These are phyloP conservation scores for Decapterus maruadsi DNA, from an alignment of 2,797 vertebrate genomes.

Conservation along the genomic window DNA sequence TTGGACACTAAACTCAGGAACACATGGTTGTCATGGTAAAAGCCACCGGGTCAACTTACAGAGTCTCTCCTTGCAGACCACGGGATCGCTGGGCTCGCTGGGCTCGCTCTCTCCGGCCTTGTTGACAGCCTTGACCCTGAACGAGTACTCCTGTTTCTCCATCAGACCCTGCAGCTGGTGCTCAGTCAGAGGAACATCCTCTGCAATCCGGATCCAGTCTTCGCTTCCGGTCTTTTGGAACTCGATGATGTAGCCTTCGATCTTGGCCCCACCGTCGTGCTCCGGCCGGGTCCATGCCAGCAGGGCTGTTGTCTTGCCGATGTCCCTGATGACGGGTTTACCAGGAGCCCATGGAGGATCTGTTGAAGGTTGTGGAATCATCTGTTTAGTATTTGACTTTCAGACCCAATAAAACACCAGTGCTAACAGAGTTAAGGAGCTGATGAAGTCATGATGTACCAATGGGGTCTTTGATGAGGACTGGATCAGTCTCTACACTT, in stretches of 20 bases:
- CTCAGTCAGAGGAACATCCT: slow-evolving; percentile 92
- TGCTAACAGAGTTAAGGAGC: neutral
- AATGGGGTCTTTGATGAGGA: slow-evolving; percentile 98
- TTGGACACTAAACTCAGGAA: too few species aligned
- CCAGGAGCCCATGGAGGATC: slow-evolving; percentile 99
- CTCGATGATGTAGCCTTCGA: slow-evolving; percentile 96
- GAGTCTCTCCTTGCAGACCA: slow-evolving; percentile 96
- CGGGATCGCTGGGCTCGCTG: slow-evolving; percentile 95
- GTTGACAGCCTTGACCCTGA: slow-evolving; percentile 95
- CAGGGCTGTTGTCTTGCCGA: slow-evolving; percentile 90
- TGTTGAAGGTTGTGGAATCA: slow-evolving; percentile 63
- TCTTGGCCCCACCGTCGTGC: slow-evolving; percentile 97
- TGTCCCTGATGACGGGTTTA: slow-evolving; percentile 93
- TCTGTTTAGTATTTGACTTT: neutral
- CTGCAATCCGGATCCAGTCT: slow-evolving; percentile 96
- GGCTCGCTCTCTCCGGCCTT: slow-evolving; percentile 95
- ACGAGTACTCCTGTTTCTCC: slow-evolving; percentile 97
- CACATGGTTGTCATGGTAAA: neutral
- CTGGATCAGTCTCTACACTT: slow-evolving; percentile 91
- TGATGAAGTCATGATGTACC: slow-evolving; percentile 74
- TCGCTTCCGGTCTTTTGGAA: slow-evolving; percentile 96
- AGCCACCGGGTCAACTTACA: slow-evolving; percentile 84
- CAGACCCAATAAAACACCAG: neutral
- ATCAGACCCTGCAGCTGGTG: slow-evolving; percentile 92
- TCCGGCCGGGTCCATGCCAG: slow-evolving; percentile 96